Evolutionary conservation across 2,888 invertebrate genomes (phyloP).

Genomic region (Aspidapion aeneum): DNA sequence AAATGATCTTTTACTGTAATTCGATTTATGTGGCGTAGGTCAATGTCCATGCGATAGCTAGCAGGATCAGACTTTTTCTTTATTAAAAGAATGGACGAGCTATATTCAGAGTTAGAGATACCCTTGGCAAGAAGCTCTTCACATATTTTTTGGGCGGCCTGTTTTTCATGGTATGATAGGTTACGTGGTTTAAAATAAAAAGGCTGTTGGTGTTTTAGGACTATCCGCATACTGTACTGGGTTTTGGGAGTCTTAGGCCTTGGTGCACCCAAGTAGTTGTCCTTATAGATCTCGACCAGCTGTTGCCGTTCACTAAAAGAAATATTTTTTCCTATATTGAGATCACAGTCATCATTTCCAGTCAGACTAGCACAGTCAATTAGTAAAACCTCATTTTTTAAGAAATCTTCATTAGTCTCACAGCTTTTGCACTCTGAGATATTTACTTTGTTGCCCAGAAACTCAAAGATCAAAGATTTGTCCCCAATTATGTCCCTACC

Average conservation of each 20-base stretch:
- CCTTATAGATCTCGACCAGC: neutral
- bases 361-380: too few species aligned
- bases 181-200: constrained; percentile 22
- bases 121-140: constrained; percentile 20
- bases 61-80: constrained; percentile 31
- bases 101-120: constrained; percentile 33
- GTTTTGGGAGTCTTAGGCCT: constrained; percentile 16
- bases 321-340: too few species aligned
- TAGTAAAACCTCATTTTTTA: too few species aligned
- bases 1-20: constrained; percentile 31
- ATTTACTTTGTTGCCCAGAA: neutral
- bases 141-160: constrained; percentile 20
- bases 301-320: neutral
- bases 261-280: neutral
- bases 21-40: constrained; percentile 33
- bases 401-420: too few species aligned
- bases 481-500: neutral
- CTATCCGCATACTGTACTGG: constrained; percentile 26
- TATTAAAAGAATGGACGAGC: constrained; percentile 30
- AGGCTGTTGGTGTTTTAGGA: constrained; percentile 19
- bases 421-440: neutral
- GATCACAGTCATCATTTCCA: too few species aligned
- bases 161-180: constrained; percentile 25
- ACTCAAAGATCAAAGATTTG: neutral
- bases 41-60: constrained; percentile 31